These are phyloP conservation scores for Cephus spinipes DNA, from an alignment of 2,888 invertebrate genomes.

Conservation along the genomic window DNA sequence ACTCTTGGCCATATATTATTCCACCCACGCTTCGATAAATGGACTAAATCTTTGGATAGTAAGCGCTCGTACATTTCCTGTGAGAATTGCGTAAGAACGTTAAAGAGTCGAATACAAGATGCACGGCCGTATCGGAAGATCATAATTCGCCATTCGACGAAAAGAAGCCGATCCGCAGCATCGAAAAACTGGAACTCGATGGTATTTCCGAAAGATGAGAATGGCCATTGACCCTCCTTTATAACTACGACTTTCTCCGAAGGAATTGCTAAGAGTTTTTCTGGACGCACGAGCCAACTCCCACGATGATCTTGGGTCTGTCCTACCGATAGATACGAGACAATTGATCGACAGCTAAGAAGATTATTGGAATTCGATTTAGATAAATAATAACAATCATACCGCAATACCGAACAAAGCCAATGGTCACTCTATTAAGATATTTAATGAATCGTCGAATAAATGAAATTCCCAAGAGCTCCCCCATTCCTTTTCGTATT, in stretches of 20 bases:
- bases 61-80: not conserved
- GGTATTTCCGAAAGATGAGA: slow-evolving; percentile 7
- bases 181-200: not conserved
- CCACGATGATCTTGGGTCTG: slow-evolving; percentile 26
- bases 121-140: not conserved
- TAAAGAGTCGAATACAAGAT: not conserved
- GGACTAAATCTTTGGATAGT: not conserved
- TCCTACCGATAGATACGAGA: not conserved
- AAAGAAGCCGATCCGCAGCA: not conserved
- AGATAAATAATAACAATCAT: not conserved
- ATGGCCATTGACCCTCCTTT: slow-evolving; percentile 26
- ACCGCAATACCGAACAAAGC: accelerated
- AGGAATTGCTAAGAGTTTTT: slow-evolving; percentile 27
- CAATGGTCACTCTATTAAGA: not conserved
- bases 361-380: not conserved
- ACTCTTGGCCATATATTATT: not conserved
- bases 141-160: not conserved
- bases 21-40: not conserved
- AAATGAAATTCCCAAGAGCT: not conserved
- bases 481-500: not conserved
- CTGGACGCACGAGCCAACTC: slow-evolving; percentile 21
- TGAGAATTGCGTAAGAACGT: not conserved
- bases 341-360: not conserved
- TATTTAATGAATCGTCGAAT: not conserved
- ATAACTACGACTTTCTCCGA: slow-evolving; percentile 27